A percentile compares a stretch with the other conserved stretches of the same genome.
Evolutionary conservation across 2,888 invertebrate genomes (phyloP).

Genomic region (Tenodera sinensis): DNA sequence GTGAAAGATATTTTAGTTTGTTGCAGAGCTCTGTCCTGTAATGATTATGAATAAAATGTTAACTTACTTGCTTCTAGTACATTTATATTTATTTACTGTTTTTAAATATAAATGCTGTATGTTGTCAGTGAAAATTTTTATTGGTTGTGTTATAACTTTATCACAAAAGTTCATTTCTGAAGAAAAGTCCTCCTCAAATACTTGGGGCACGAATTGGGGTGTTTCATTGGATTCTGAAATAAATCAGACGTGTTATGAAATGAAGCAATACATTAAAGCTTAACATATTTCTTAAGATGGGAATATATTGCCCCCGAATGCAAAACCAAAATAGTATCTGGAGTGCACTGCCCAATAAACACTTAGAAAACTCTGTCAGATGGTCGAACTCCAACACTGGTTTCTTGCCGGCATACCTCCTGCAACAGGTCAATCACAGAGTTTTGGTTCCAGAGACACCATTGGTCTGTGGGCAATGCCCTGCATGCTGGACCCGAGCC

Average conservation of each 20-base stretch:
- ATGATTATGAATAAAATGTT: not conserved
- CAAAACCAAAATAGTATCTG: no score
- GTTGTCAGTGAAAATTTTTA: not conserved
- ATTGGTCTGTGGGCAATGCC: no score
- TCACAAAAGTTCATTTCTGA: not conserved
- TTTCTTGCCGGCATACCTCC: no score
- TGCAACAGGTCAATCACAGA: no score
- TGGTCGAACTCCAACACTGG: no score
- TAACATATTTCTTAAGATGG: no score
- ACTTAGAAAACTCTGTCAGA: no score
- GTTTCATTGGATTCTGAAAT: slow-evolving; percentile 5
- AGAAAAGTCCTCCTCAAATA: not conserved
- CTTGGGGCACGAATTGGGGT: not conserved
- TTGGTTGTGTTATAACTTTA: not conserved
- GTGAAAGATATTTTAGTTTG: not conserved
- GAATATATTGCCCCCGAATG: no score
- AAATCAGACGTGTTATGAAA: not conserved
- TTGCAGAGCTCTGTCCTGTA: not conserved
- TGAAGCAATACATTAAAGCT: no score
- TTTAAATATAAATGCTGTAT: not conserved
- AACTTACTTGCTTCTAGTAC: not conserved
- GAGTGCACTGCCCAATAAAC: no score
- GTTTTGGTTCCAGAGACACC: no score
- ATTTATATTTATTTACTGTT: not conserved
- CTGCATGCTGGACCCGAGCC: no score